Base-by-base conservation (phyloP, 2,113 vertebrate species). In the Rattus norvegicus region DNA sequence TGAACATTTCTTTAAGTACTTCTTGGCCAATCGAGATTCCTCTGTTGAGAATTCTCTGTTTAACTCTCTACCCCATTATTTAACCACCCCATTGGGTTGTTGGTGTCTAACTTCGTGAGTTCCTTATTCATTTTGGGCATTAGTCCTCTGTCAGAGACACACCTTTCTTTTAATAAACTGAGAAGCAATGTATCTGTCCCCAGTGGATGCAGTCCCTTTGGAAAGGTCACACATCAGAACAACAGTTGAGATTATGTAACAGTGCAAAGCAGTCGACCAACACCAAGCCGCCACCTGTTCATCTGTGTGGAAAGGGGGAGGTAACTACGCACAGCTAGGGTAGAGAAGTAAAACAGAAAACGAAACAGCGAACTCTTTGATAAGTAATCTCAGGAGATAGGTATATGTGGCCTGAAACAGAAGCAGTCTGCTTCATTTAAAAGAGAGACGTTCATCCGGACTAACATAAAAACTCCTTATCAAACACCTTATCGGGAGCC, bases 321-420 rank as follows among this genome's bases (percentile, higher is more conserved):
- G 52, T 88, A 52, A 96, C 81, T 95, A 81, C 73, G 39, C 92
- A 76, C 9, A 77, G 39, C 2, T 49, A 88, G 75, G 56, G 33
- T 76, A 73, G 52, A 94, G 56, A 56, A 69, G 22, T 90, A 26
- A 70, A 88, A n/a, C 47, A 5, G 28, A 63, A 63, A 75, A 43
- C 0, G n/a, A 22, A 43, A 12, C 72, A 75, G 3, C 49, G 63
- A 84, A 65, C 81, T 77, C 80, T 96, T 59, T 39, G 93, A 81
- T 97, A 97, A 83, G 70, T 97, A 97, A 97, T 98, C 96, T 97
- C 79, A 90, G 72, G 87, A 95, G 97, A 94, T 95, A 95, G 92
- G 67, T 43, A 8, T 94, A 28, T 52, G 47, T 52, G 91, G 49
- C 94, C 95, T 94, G 90, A 93, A 96, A 96, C 84, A 93, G 93